phyloP scores from a whole-genome alignment of 2,888 invertebrate genomes.

The Caenorhabditis doughertyi region DNA sequence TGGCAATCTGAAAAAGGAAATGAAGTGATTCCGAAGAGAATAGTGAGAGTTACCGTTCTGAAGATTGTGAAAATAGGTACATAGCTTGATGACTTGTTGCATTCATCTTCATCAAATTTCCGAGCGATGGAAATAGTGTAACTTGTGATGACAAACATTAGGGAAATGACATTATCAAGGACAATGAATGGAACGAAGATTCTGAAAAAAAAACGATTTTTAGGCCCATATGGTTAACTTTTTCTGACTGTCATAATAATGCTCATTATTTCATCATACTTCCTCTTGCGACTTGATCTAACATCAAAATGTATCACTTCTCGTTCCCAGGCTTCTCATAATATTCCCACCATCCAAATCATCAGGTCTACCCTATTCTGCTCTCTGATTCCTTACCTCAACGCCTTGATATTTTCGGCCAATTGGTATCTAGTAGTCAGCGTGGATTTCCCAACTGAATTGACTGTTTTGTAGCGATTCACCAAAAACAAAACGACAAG shows the following conservation, averaged over 20 bases:
- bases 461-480: conserved; percentile 50
- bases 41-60: conserved; percentile 15
- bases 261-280: no score
- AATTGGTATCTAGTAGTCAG: conserved; percentile 60
- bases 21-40: not conserved
- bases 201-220: no score
- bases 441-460: conserved; percentile 44
- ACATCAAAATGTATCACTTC: no score
- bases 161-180: conserved; percentile 49
- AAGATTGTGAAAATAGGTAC: conserved; percentile 40
- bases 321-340: conserved; percentile 7
- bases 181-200: conserved; percentile 63
- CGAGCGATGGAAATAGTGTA: conserved; percentile 38
- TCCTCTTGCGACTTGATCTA: no score
- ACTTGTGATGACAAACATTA: conserved; percentile 59
- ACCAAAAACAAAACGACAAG: conserved; percentile 47
- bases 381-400: conserved; percentile 46
- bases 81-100: conserved; percentile 34
- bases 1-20: conserved; percentile 47
- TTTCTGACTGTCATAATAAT: not conserved
- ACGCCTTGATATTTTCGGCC: conserved; percentile 62
- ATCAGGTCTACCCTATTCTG: not conserved
- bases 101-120: conserved; percentile 52
- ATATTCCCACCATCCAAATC: not conserved
- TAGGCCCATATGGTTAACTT: no score